Evolutionary conservation across 2,797 vertebrate genomes (phyloP).

Genomic region (Acanthurus leucopareius): DNA sequence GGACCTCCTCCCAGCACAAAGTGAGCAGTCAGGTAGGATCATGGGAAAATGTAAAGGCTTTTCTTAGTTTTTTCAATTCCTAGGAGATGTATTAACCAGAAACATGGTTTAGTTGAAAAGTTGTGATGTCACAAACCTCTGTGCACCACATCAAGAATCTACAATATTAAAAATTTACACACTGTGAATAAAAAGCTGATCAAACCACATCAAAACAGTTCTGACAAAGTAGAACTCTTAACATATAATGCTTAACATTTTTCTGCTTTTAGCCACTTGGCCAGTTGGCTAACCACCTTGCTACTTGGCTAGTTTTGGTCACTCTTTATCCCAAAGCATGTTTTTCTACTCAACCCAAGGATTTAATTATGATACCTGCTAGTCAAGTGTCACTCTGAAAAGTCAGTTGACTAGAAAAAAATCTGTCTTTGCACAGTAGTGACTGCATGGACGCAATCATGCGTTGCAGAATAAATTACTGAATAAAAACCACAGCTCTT

Average conservation of each 20-base stretch:
- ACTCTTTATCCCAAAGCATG: background rate
- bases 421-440: background rate
- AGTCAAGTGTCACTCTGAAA: background rate
- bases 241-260: background rate
- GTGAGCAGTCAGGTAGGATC: slow-evolving; percentile 88
- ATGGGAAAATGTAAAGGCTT: background rate
- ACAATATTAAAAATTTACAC: background rate
- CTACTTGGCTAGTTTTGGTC: background rate
- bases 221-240: background rate
- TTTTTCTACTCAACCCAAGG: background rate
- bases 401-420: background rate
- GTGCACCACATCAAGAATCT: background rate
- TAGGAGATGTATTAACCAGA: too few relatives aligned
- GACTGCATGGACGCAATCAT: background rate
- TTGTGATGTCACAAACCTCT: too few relatives aligned
- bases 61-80: too few relatives aligned
- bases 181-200: too few relatives aligned
- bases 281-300: background rate
- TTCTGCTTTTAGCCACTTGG: background rate
- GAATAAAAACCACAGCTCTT: slow-evolving; percentile 7
- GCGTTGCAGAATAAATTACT: background rate
- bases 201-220: background rate
- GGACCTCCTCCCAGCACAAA: slow-evolving; percentile 78
- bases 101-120: too few relatives aligned
- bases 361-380: background rate